Percentiles rank a stretch among this genome's conserved stretches.
Evolutionary conservation across 2,888 invertebrate genomes (phyloP).

Genomic region (Megamerina dolium): DNA sequence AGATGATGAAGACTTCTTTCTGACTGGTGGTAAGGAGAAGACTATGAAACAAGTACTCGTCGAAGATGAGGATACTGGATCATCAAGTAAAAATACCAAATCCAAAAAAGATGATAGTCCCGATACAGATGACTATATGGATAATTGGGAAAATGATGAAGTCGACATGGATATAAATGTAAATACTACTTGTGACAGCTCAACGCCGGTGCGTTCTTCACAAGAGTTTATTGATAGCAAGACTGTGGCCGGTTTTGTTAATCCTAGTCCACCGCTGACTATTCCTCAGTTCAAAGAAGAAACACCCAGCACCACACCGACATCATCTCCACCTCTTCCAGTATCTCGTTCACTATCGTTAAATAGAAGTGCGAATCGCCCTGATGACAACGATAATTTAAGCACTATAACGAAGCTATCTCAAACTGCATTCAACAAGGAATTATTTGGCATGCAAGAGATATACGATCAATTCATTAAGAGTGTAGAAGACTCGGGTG

Average conservation of each 20-base stretch:
- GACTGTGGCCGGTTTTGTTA: slow-evolving; percentile 29
- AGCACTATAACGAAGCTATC: neutral
- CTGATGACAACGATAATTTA: neutral
- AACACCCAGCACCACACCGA: slow-evolving; percentile 5
- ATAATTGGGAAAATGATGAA: slow-evolving; percentile 48
- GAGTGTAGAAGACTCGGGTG: slow-evolving; percentile 39
- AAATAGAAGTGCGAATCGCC: neutral
- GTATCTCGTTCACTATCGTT: slow-evolving; percentile 11
- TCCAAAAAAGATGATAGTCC: slow-evolving; percentile 36
- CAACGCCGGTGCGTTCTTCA: slow-evolving; percentile 26
- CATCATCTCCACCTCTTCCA: slow-evolving; percentile 2
- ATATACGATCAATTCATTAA: slow-evolving; percentile 46
- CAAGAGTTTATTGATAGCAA: slow-evolving; percentile 21
- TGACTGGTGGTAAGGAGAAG: neutral
- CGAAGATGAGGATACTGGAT: neutral
- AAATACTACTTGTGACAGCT: slow-evolving; percentile 31
- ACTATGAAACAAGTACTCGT: neutral
- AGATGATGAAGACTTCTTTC: slow-evolving; percentile 11
- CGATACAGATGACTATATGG: slow-evolving; percentile 47
- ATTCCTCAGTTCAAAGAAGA: neutral
- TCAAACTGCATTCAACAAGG: slow-evolving; percentile 4
- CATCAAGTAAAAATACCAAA: neutral
- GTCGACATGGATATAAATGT: slow-evolving; percentile 27
- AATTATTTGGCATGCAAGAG: slow-evolving; percentile 39
- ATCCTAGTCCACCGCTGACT: slow-evolving; percentile 31